A percentile compares a stretch with the other conserved stretches of the same genome.
Evolutionary conservation across 1,140 invertebrate species (phyloP).

Genomic region (Anastatus disparis): DNA sequence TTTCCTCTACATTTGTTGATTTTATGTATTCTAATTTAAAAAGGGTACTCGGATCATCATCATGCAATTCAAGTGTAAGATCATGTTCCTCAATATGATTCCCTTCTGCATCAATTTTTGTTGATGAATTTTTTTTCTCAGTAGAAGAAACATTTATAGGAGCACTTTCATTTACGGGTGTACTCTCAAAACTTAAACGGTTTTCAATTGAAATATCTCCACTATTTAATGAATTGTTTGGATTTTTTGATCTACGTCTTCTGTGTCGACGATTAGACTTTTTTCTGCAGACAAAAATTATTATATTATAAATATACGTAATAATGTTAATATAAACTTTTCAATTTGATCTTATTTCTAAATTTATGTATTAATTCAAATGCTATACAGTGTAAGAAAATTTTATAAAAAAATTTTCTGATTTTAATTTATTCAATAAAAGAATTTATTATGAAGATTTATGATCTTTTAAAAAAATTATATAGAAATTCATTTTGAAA

Average conservation of each 20-base stretch:
- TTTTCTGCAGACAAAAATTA: constrained; percentile 9
- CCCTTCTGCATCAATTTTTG: constrained; percentile 34
- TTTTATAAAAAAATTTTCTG: too few species aligned
- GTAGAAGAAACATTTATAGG: background rate
- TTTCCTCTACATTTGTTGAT: constrained; percentile 43
- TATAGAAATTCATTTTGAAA: too few species aligned
- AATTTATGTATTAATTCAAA: too few species aligned
- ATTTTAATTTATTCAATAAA: background rate
- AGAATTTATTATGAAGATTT: background rate
- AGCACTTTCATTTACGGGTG: background rate
- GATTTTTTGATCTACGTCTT: constrained; percentile 7
- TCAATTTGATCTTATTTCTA: too few species aligned
- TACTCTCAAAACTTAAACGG: background rate
- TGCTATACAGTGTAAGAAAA: too few species aligned
- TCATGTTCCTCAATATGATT: constrained; percentile 26
- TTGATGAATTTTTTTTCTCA: constrained; percentile 16
- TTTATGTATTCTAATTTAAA: constrained; percentile 48
- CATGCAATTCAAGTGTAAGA: constrained; percentile 37
- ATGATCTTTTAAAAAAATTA: too few species aligned
- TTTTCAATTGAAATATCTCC: constrained; percentile 11
- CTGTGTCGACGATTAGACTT: constrained; percentile 1
- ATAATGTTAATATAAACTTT: too few species aligned
- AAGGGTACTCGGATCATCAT: constrained; percentile 47
- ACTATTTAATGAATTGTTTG: background rate
- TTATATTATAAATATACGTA: too few species aligned